Percentiles rank a stretch among this genome's conserved stretches.
Evolutionary conservation across 1,140 invertebrate genomes (phyloP).

Genomic region (Uloborus diversus): DNA sequence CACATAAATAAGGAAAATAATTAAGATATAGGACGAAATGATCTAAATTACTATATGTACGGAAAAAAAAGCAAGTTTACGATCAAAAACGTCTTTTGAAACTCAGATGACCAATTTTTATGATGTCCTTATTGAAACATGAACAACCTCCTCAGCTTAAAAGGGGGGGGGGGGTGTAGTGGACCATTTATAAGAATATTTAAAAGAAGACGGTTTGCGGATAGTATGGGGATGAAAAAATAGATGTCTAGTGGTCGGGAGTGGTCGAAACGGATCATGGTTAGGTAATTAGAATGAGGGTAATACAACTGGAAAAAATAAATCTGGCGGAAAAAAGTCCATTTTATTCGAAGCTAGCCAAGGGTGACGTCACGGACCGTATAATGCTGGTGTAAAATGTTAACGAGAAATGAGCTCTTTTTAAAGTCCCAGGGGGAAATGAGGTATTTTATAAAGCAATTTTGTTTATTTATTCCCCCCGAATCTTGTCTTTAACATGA

Average conservation of each 20-base stretch:
- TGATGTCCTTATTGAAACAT: neutral
- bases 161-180: neutral
- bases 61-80: neutral
- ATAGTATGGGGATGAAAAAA: too few relatives aligned
- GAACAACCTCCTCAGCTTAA: neutral
- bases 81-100: neutral
- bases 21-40: too few relatives aligned
- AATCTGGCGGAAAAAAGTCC: conserved; percentile 36
- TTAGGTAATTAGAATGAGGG: conserved; percentile 29
- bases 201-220: too few relatives aligned
- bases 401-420: conserved; percentile 14
- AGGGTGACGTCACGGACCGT: conserved; percentile 16
- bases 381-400: conserved; percentile 10
- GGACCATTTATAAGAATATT: too few relatives aligned
- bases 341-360: conserved; percentile 34
- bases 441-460: neutral
- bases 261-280: neutral
- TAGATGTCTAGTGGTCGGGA: neutral
- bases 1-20: too few relatives aligned
- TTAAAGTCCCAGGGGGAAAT: neutral
- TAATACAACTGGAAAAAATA: conserved; percentile 1
- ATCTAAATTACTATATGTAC: too few relatives aligned
- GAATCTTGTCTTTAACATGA: too few relatives aligned
- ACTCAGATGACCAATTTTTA: neutral
- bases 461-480: too few relatives aligned